Evolutionary conservation across 2,888 invertebrate species (phyloP), one percentile per base, ranked within the genome.

Genomic region (Rapana venosa): DNA sequence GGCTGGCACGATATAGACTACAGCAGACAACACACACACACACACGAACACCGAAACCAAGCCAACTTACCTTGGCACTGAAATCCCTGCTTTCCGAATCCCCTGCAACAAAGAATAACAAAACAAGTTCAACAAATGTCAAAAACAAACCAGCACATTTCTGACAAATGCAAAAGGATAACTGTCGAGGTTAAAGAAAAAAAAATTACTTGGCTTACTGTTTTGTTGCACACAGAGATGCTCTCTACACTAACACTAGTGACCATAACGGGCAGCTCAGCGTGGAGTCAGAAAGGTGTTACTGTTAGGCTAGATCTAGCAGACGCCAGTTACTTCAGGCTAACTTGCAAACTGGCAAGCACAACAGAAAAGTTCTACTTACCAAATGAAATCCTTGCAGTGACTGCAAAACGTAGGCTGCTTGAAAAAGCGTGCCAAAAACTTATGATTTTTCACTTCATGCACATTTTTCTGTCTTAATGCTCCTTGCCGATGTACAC

Each of bases 301-400:
- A 47, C 47, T 47, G 47, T 47, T 47, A 47, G 47, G 47, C 47
- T 47, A 47, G 47, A 8, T 8, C 47, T 47, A 47, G 47, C 47
- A 47, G 47, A 47, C 47, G 47, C 47, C 47, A 47, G 47, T 47
- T 47, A 47, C 47, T 8, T 47, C 66, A 13, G 26, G 47, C 47
- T 47, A 47, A 47, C 47, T 47, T 47, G 47, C 47, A 83, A 83
- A 47, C 47, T 83, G 26, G 81, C 17, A 83, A 83, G 81, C 20
- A 22, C 20, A 81, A 8, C 81, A 47, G 26, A 81, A 83, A 47
- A 83, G 36, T 83, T 35, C 35, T 47, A 97, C 98, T 98, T 96
- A 99, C 99, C 99, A 99, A 96, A 99, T 99, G 97, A 99, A 99
- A 97, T 99, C 99, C 97, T 99, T 99, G 97, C 99, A 99, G 97